Evolutionary conservation across 2,888 invertebrate genomes (phyloP).

Genomic region (Hirtodrosophila trivittata): DNA sequence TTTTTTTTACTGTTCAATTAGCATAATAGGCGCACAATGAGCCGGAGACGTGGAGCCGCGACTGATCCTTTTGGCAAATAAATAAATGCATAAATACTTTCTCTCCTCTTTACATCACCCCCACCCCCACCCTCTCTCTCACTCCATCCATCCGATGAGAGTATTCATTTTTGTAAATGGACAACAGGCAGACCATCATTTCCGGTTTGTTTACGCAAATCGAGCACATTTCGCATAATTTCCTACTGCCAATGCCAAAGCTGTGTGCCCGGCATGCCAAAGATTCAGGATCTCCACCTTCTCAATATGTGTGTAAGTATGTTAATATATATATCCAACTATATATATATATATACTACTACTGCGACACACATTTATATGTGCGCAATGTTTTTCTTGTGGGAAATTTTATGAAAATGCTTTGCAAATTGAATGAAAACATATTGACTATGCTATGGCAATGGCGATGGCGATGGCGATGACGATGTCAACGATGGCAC

Average conservation of each 20-base stretch:
- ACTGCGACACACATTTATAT: slow-evolving; percentile 50
- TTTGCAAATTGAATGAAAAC: slow-evolving; percentile 81
- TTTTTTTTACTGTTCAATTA: slow-evolving; percentile 80
- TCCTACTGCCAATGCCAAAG: slow-evolving; percentile 76
- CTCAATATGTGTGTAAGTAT: slow-evolving; percentile 1
- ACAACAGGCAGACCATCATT: slow-evolving; percentile 75
- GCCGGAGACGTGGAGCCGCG: slow-evolving; percentile 50
- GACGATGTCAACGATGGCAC: slow-evolving; percentile 63
- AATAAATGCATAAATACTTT: slow-evolving; percentile 79
- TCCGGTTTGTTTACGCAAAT: slow-evolving; percentile 82
- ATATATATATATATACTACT: slow-evolving; percentile 5
- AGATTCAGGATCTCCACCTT: slow-evolving; percentile 38
- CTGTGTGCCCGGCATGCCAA: slow-evolving; percentile 67
- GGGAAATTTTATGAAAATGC: slow-evolving; percentile 79
- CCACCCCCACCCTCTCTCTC: too few species aligned
- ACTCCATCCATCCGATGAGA: slow-evolving; percentile 4
- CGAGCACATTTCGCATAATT: slow-evolving; percentile 81
- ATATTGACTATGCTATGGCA: slow-evolving; percentile 78
- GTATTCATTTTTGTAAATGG: slow-evolving; percentile 65
- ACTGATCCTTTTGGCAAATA: slow-evolving; percentile 78
- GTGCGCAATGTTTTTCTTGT: slow-evolving; percentile 77
- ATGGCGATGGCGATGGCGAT: slow-evolving; percentile 24
- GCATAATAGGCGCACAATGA: slow-evolving; percentile 78
- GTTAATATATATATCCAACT: not conserved
- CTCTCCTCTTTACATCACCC: too few species aligned